These are phyloP conservation scores for Eledone cirrhosa DNA, from an alignment of 2,888 invertebrate genomes.

Conservation along the genomic window DNA sequence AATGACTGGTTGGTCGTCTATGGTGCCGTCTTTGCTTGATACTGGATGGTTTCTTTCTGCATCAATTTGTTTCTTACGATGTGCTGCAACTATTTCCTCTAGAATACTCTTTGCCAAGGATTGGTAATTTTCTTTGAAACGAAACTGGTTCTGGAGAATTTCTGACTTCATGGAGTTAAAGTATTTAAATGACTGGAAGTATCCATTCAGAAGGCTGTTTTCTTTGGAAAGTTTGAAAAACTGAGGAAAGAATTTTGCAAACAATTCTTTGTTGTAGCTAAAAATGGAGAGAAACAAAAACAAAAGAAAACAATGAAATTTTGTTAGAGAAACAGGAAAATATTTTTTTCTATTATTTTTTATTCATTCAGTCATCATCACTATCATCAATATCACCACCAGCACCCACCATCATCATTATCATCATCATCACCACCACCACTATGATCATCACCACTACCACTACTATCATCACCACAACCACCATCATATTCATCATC, in stretches of 20 bases:
- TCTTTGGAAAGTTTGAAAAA: constrained; percentile 35
- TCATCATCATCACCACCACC: neutral
- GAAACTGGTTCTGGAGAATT: constrained; percentile 45
- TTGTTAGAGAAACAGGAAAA: neutral
- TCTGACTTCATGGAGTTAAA: constrained; percentile 44
- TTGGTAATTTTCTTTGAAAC: constrained; percentile 42
- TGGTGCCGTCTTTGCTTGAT: neutral
- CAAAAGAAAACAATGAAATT: neutral
- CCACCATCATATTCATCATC: neutral
- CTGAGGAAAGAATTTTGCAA: constrained; percentile 35
- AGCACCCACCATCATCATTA: neutral
- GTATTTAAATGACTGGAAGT: constrained; percentile 57
- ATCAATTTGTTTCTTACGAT: too few relatives aligned
- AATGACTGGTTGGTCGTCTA: constrained; percentile 35
- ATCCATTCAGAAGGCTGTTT: constrained; percentile 45
- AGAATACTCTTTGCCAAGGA: neutral
- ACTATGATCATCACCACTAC: neutral
- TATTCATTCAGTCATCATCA: neutral
- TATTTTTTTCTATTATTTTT: neutral
- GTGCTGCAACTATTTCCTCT: too few relatives aligned
- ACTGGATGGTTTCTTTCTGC: too few relatives aligned
- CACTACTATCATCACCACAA: neutral
- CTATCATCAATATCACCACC: neutral
- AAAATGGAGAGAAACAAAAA: neutral
- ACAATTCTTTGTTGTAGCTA: constrained; percentile 31